A percentile compares a stretch with the other conserved stretches of the same genome.
phyloP scores from a whole-genome alignment of 2,888 invertebrate genomes.

The Cremastinae sp. region DNA sequence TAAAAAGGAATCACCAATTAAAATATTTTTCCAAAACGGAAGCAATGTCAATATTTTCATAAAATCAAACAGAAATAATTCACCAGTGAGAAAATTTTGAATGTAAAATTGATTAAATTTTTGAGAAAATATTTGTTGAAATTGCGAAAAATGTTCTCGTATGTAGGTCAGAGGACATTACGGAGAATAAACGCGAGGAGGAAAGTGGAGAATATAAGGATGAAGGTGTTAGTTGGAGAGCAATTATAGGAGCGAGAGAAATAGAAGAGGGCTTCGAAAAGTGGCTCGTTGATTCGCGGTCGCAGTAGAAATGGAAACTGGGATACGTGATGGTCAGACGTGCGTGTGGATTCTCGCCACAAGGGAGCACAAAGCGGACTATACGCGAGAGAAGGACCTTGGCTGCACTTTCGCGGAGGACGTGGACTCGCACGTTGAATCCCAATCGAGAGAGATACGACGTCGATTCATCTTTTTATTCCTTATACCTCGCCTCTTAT shows the following conservation, averaged over 20 bases:
- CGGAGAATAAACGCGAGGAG: too few species aligned
- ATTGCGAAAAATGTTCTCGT: too few species aligned
- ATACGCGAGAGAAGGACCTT: conserved; percentile 65
- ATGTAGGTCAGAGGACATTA: too few species aligned
- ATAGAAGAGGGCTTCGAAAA: conserved; percentile 18
- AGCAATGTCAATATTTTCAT: too few species aligned
- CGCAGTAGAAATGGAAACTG: conserved; percentile 62
- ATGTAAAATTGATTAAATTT: too few species aligned
- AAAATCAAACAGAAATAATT: too few species aligned
- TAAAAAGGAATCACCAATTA: too few species aligned
- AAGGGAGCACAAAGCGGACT: conserved; percentile 38
- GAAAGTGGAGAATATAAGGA: too few species aligned
- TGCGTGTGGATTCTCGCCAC: conserved; percentile 41
- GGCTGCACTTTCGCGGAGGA: conserved; percentile 76
- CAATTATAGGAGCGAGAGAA: conserved; percentile 8
- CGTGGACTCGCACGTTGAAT: conserved; percentile 72
- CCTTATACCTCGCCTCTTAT: conserved; percentile 26
- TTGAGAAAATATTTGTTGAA: too few species aligned
- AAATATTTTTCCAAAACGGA: too few species aligned
- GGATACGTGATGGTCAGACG: conserved; percentile 58
- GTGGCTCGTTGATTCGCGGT: conserved; percentile 37
- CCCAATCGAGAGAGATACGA: conserved; percentile 71
- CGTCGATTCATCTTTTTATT: conserved; percentile 52
- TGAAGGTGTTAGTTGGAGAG: too few species aligned
- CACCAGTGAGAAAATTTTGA: too few species aligned